Base-by-base conservation (phyloP, 23 tunicate species). In the Phallusia fumigata region DNA sequence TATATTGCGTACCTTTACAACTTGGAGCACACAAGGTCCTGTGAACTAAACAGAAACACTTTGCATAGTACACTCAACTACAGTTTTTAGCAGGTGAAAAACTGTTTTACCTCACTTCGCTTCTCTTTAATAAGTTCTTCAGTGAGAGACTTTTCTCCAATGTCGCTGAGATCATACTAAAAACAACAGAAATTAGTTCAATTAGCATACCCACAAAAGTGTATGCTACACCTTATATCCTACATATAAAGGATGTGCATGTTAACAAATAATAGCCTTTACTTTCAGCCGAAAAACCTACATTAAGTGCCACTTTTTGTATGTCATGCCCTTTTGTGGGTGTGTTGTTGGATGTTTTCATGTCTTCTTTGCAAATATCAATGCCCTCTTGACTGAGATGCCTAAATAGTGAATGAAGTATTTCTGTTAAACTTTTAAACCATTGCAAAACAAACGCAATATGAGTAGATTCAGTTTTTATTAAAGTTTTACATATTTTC, bases 11-110 rank as follows among this genome's bases (percentile, higher is more conserved):
- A 84, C 75, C 82, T 91, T 91, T 5, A 81, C 83, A 5, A 96
- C 90, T 76, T 96, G 99, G 36, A 96, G 76, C 18, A 96, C 96
- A 80, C 88, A 84, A 45, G 97, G 97, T 19, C 95, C 89, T 40
- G 32, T 72, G 13, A 90, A 77, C 85, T 86, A 16, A 22, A 58
- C 26, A 58, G 69, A 58, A 58, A 11, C 69, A 58, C 28, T 22
- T 58, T 58, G 26, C n/a, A n/a, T n/a, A 58, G 26, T 13, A 58
- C 3, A 58, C 8, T 58, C 13, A 58, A n/a, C n/a, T 24, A 6
- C 3, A 13, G 28, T 58, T 58, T 8, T 6, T 58, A 6, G 28
- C 1, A 58, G 10, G 47, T 3, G 47, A 40, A 40, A 40, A 40
- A 40, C 47, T 58, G 26, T 58, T 24, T 58, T 58, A 58, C 69